Base-by-base conservation (phyloP, 1,140 invertebrate genomes). In the Bursaphelenchus mucronatus region DNA sequence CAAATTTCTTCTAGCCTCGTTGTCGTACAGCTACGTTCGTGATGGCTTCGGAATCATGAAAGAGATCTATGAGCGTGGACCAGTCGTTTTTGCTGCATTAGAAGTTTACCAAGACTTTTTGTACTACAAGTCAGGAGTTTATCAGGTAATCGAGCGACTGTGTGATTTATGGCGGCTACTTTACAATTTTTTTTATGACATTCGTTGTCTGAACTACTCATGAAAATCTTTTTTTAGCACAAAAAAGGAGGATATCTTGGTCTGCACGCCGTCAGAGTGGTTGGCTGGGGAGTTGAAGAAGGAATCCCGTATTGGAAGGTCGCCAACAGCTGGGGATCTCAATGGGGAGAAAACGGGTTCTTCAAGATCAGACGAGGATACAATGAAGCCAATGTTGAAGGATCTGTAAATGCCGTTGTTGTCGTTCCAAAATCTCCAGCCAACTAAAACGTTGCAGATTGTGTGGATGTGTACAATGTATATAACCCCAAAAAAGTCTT, bases 321-420 rank as follows among this genome's bases (percentile, higher is more conserved):
- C 71, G 90, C 89, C 50, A 94, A 94, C 83, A 92, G 90, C 0
- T 94, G 91, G 92, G 93, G 93, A 82, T 84, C 85, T 8, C 90
- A 92, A 76, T 94, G 91, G 91, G 91, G 86, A 67, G 83, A 85
- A 71, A 69, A 81, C 81, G 90, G 91, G 10, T 89, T 86, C 78
- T 93, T 94, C 84, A 91, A 90, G 81, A 92, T 93, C 45, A 81
- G 88, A 7, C 84, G 90, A 73, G 91, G 91, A n/a, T 78, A 83
- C 58, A 87, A 93, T 82, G 89, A 92, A 74, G 90, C 89, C 81
- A 90, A 89, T 15, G 91, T 92, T 75, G 91, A 94, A 82, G 85
- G 86, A 0, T 92, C 89, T 75, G 88, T 92, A 1, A 17, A 50
- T 5, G 49, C 49, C 19, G 49, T 30, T 5, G 49, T 30, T 30